Conservation (phyloP, 2,888 invertebrate species). For the Tetragonula carbonaria region DNA sequence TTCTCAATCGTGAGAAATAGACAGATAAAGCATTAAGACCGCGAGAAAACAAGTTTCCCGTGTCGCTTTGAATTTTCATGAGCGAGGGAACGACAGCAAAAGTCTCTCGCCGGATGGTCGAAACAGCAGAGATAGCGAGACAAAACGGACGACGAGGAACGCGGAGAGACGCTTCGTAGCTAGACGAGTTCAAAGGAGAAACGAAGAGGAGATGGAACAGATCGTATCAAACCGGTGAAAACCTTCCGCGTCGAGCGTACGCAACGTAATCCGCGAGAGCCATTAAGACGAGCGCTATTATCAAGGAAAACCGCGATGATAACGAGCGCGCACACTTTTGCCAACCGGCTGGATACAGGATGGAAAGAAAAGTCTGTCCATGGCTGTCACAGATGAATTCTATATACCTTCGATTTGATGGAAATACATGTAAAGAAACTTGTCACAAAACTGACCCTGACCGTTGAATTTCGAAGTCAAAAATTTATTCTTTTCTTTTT, state of each 20-base stretch:
- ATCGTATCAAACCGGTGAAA: background rate
- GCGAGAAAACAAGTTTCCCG: background rate
- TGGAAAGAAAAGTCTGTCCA: no score
- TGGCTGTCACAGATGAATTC: no score
- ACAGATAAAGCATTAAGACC: background rate
- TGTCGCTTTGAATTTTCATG: background rate
- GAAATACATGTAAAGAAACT: no score
- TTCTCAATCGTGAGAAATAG: no score
- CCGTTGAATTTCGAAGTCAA: no score
- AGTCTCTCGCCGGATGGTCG: background rate
- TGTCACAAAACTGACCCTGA: no score
- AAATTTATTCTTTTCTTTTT: no score
- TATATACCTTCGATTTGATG: no score
- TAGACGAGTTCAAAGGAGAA: background rate
- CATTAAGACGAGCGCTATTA: background rate
- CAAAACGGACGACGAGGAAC: background rate
- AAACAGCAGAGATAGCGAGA: background rate
- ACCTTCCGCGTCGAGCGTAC: background rate
- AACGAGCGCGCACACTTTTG: background rate
- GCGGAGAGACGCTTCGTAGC: background rate
- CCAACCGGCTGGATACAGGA: background rate
- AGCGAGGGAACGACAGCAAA: background rate
- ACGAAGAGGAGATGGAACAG: background rate
- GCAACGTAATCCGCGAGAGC: background rate
- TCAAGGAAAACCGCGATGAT: conserved; percentile 5